Evolutionary conservation across 2,797 vertebrate species (phyloP).

Genomic region (Sparidentex hasta): DNA sequence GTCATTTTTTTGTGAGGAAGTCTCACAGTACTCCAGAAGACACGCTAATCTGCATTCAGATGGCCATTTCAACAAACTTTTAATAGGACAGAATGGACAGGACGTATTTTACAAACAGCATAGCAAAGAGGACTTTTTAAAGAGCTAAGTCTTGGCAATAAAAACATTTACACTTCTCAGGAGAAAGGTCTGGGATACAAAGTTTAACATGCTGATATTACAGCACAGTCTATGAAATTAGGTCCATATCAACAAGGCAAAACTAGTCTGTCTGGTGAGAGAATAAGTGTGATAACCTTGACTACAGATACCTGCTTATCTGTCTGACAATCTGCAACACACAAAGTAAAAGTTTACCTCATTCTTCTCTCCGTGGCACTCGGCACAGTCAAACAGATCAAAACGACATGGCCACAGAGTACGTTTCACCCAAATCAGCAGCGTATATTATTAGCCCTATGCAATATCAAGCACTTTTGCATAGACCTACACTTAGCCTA

Average conservation of each 20-base stretch:
- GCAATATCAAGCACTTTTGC: slow-evolving; percentile 88
- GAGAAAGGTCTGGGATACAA: not conserved
- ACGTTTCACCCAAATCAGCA: slow-evolving; percentile 84
- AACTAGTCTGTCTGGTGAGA: not conserved
- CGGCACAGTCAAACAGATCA: slow-evolving; percentile 45
- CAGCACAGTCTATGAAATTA: slow-evolving; percentile 4
- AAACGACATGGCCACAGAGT: slow-evolving; percentile 57
- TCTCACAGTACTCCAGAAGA: not conserved
- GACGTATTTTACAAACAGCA: not conserved
- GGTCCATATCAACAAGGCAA: not conserved
- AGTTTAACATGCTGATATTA: not conserved
- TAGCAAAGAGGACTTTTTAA: not conserved
- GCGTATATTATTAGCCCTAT: slow-evolving; percentile 86
- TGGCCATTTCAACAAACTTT: not conserved
- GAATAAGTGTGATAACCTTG: not conserved
- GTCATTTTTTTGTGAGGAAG: not conserved
- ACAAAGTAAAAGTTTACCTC: slow-evolving; percentile 47
- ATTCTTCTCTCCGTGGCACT: slow-evolving; percentile 32
- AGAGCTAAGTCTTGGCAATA: not conserved
- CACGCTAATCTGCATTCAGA: too few relatives aligned
- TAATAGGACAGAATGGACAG: not conserved
- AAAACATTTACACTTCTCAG: not conserved
- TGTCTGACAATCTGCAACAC: slow-evolving; percentile 7
- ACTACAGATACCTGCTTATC: not conserved
- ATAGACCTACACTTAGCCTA: slow-evolving; percentile 80